phyloP scores from a whole-genome alignment of 2,888 invertebrate genomes.

The Leucania comma region DNA sequence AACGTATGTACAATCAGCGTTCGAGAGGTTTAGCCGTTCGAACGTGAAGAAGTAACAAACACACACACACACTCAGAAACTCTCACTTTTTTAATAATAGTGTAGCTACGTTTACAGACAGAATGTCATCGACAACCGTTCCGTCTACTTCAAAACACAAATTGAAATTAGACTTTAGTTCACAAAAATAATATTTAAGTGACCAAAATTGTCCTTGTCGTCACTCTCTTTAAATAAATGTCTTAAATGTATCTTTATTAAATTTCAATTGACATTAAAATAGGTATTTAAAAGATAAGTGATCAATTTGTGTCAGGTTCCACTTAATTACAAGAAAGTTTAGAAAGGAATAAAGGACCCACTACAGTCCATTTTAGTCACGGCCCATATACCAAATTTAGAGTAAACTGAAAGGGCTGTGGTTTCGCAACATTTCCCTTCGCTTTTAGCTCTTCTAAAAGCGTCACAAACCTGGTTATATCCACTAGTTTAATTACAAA shows the following conservation, averaged over 20 bases:
- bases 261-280: neutral
- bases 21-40: no score
- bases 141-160: neutral
- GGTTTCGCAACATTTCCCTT: constrained; percentile 42
- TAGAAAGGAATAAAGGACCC: neutral
- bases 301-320: neutral
- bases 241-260: neutral
- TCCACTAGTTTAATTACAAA: constrained; percentile 52
- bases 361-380: constrained; percentile 32
- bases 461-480: constrained; percentile 47
- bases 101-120: neutral
- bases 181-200: neutral
- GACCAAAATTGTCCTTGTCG: neutral
- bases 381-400: constrained; percentile 31
- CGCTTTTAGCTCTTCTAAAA: constrained; percentile 57
- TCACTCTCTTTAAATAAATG: neutral
- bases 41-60: no score
- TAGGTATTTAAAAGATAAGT: neutral
- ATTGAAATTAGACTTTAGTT: neutral
- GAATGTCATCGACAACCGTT: neutral
- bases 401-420: constrained; percentile 48
- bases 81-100: no score
- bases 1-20: no score
- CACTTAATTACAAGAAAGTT: constrained; percentile 6
- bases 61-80: no score